Evolutionary conservation across 92 coral and sea anemone genomes (phyloP), one percentile per base, ranked within the genome.

Genomic region (Palythoa grandis): DNA sequence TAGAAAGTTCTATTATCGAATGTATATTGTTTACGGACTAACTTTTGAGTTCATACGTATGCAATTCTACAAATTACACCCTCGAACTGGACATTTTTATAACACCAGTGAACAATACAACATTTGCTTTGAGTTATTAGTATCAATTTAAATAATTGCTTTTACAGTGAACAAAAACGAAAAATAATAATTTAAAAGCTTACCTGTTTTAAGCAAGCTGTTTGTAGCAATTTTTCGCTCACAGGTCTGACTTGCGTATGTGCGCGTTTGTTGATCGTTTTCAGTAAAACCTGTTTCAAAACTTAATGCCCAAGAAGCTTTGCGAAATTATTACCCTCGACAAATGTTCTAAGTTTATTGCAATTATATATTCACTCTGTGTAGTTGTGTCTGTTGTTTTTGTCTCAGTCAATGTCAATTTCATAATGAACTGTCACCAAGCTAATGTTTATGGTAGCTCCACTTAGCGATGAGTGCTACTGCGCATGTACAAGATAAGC

Each of bases 401-500:
- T 80, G 85, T 80, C 47, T 80, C 60, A 80, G 2, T 29, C 1
- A 29, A 29, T 80, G 85, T 48, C 43, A 66, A 4, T 65, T 65
- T 65, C 66, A 19, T 43, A 80, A 80, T 65, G 60, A 80, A 66
- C 37, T 20, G 74, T 23, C 50, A 43, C 50, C 38, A 24, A 79
- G 84, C 40, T 43, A 8, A 16, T 61, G 22, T 7, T 2, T 38
- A 52, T 54, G 35, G 35, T 29, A 0, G 52, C 70, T 23, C 72
- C 72, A 65, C 10, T 61, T 15, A 39, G 39, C 22, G 52, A 68
- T 7, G 15, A 11, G 16, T 66, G 74, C 11, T 80, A 63, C 47
- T 80, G 74, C 74, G 85, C 85, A 80, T 80, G 85, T 68, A 56
- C 73, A 43, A 10, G 19, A 66, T 7, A 4, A 20, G 74, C 74